These are phyloP conservation scores for Drosophila putrida DNA, from an alignment of 2,888 invertebrate genomes.

Conservation along the genomic window DNA sequence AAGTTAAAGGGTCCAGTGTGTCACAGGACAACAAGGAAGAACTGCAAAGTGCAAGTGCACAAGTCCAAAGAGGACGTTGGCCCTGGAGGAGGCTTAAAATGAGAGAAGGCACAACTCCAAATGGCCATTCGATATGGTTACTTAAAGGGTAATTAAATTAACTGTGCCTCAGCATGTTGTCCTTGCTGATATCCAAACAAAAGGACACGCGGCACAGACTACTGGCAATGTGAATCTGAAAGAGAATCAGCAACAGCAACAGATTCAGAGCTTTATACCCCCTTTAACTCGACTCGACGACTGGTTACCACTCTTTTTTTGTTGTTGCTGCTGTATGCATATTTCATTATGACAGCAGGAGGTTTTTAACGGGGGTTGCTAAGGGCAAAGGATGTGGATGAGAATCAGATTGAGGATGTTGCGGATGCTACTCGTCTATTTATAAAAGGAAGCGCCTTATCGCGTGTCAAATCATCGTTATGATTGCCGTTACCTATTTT, in stretches of 20 bases:
- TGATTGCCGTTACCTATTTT: conserved; percentile 68
- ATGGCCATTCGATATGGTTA: conserved; percentile 83
- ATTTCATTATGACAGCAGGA: conserved; percentile 72
- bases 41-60: conserved; percentile 49
- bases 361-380: conserved; percentile 27
- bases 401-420: not conserved
- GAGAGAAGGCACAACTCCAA: conserved; percentile 57
- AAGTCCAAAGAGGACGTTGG: conserved; percentile 11
- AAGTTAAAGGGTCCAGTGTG: conserved; percentile 40
- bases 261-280: conserved; percentile 24
- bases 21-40: conserved; percentile 26
- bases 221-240: conserved; percentile 7
- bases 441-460: conserved; percentile 61
- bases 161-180: conserved; percentile 63
- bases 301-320: conserved; percentile 40
- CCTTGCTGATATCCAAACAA: conserved; percentile 68
- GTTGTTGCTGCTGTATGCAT: conserved; percentile 59
- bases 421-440: conserved; percentile 23
- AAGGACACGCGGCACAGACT: conserved; percentile 57
- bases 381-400: not conserved
- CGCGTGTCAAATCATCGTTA: conserved; percentile 83
- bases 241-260: not conserved
- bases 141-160: conserved; percentile 85
- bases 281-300: conserved; percentile 8
- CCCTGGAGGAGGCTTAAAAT: conserved; percentile 11